A percentile compares a stretch with the other conserved stretches of the same genome.
phyloP scores from a whole-genome alignment of 2,888 invertebrate genomes.

The Sericinus montela region DNA sequence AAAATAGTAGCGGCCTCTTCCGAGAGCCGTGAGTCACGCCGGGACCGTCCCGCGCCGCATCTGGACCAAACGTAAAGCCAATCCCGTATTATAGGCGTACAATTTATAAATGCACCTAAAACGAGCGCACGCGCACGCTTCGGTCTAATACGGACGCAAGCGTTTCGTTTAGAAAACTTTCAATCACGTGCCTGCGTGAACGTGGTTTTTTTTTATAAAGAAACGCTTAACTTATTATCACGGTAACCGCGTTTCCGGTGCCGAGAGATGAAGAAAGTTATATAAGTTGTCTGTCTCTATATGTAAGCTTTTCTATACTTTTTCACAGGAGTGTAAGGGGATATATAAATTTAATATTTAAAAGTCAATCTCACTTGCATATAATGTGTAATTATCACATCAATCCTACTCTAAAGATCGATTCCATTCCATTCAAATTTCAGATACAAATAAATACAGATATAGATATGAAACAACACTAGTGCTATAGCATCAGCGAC shows the following conservation, averaged over 20 bases:
- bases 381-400: too few species aligned
- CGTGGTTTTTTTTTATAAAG: constrained; percentile 4
- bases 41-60: constrained; percentile 67
- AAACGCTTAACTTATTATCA: constrained; percentile 17
- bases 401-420: too few species aligned
- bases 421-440: too few species aligned
- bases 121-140: constrained; percentile 24
- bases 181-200: constrained; percentile 11
- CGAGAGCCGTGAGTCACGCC: constrained; percentile 67
- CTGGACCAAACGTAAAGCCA: constrained; percentile 53
- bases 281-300: too few species aligned
- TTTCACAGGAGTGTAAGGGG: too few species aligned
- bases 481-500: too few species aligned
- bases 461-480: too few species aligned
- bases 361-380: too few species aligned
- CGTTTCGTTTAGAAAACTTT: constrained; percentile 5
- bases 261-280: too few species aligned
- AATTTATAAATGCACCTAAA: constrained; percentile 40
- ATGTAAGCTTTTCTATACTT: too few species aligned
- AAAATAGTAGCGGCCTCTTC: constrained; percentile 75
- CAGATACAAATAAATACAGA: too few species aligned
- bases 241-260: constrained; percentile 34
- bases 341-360: too few species aligned
- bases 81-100: constrained; percentile 30
- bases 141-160: constrained; percentile 21